phyloP scores from a whole-genome alignment of 1,140 invertebrate genomes.

The Lepidostoma basale region DNA sequence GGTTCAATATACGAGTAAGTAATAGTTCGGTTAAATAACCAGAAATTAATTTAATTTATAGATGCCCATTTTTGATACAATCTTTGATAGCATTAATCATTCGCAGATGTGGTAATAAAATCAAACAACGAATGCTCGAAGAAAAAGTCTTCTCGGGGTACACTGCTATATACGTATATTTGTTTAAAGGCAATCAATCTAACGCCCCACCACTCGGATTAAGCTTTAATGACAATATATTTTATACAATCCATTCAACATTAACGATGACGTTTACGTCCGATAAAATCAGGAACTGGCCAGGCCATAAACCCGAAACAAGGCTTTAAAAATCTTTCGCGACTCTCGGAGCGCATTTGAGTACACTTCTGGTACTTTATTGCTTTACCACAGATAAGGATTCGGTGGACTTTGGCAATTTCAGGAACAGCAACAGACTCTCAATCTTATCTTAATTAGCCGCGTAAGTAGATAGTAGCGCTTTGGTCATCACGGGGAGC shows the following conservation, averaged over 20 bases:
- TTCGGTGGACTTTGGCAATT: background rate
- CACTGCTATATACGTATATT: too few species aligned
- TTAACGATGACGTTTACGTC: conserved; percentile 35
- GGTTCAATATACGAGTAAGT: too few species aligned
- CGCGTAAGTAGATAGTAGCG: conserved; percentile 14
- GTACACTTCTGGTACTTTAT: conserved; percentile 30
- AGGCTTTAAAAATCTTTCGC: conserved; percentile 20
- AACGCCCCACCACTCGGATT: background rate
- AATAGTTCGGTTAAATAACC: too few species aligned
- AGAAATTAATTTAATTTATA: too few species aligned
- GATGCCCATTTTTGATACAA: too few species aligned
- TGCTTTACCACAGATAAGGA: conserved; percentile 19
- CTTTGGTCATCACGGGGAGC: conserved; percentile 23
- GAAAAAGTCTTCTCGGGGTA: too few species aligned
- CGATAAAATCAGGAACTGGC: conserved; percentile 28
- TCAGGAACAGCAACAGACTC: background rate
- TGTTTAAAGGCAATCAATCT: conserved; percentile 1
- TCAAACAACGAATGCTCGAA: too few species aligned
- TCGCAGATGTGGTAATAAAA: too few species aligned
- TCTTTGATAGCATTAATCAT: too few species aligned
- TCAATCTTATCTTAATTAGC: conserved; percentile 19
- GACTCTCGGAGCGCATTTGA: conserved; percentile 28
- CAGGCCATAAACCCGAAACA: conserved; percentile 25
- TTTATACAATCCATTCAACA: conserved; percentile 24
- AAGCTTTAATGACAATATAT: conserved; percentile 11